A percentile compares a stretch with the other conserved stretches of the same genome.
These are phyloP conservation scores for Pyralis farinalis DNA, from an alignment of 2,888 invertebrate genomes.

Conservation along the genomic window DNA sequence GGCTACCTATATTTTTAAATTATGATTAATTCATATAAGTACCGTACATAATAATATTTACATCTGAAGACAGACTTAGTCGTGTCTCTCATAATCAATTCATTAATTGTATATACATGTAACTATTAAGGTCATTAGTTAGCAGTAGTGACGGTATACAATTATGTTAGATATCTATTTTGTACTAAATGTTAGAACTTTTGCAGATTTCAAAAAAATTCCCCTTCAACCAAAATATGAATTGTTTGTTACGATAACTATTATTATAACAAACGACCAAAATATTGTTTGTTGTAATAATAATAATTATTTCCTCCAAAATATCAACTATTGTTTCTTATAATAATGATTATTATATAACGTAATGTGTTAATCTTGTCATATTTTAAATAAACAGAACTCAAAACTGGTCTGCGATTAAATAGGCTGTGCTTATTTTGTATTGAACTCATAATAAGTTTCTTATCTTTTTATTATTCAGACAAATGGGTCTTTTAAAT, in stretches of 20 bases:
- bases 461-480: slow-evolving; percentile 40
- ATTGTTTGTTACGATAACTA: not conserved
- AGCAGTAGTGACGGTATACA: not conserved
- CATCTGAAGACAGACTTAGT: no score
- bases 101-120: no score
- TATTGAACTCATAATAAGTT: slow-evolving; percentile 45
- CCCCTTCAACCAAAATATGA: not conserved
- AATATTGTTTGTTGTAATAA: not conserved
- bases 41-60: no score
- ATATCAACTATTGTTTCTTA: not conserved
- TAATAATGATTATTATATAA: not conserved
- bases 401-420: slow-evolving; percentile 68
- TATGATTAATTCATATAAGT: no score
- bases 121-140: not conserved
- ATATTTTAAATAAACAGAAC: not conserved
- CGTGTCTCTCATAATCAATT: no score
- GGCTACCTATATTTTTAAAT: no score
- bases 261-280: no score
- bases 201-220: not conserved
- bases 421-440: slow-evolving; percentile 74
- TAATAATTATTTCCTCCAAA: no score
- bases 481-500: slow-evolving; percentile 30
- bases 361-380: not conserved
- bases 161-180: not conserved
- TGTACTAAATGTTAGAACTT: not conserved